Conservation (phyloP, 2,113 vertebrate species). For the Dipodomys merriami region DNA sequence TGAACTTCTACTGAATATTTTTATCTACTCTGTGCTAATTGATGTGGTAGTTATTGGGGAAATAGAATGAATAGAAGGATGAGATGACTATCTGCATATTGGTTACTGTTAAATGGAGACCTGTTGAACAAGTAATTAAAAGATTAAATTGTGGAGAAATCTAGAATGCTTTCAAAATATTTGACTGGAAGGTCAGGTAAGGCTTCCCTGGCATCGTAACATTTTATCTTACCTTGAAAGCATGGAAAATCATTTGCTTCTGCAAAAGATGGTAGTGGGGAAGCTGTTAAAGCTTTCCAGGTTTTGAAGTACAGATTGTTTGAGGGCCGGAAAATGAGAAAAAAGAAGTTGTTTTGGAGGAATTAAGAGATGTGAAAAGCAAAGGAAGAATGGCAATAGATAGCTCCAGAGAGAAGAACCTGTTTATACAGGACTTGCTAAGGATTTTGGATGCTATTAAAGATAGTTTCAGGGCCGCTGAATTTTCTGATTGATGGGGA, state of each 20-base stretch:
- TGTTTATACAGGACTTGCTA: neutral
- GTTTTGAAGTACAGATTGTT: constrained; percentile 30
- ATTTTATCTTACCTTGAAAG: constrained; percentile 24
- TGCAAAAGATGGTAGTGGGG: neutral
- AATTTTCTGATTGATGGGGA: constrained; percentile 19
- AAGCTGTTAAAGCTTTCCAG: neutral
- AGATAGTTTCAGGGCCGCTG: neutral
- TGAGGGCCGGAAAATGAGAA: constrained; percentile 19
- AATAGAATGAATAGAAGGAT: neutral
- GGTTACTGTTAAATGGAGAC: constrained; percentile 4
- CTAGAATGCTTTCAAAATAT: constrained; percentile 9
- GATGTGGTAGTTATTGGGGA: constrained; percentile 41
- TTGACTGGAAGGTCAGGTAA: neutral
- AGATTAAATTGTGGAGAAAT: constrained; percentile 4
- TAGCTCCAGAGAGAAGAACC: neutral
- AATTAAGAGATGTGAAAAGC: constrained; percentile 15
- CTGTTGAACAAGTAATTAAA: constrained; percentile 42
- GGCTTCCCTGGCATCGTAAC: neutral
- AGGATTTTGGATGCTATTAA: constrained; percentile 28
- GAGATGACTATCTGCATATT: constrained; percentile 28
- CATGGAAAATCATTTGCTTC: constrained; percentile 46
- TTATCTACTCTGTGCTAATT: neutral
- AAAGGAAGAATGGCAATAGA: neutral
- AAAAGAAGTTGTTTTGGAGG: neutral
- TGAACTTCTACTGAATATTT: constrained; percentile 6